Evolutionary conservation across 2,888 invertebrate species (phyloP), one percentile per base, ranked within the genome.

Genomic region (Seladonia tumulorum): DNA sequence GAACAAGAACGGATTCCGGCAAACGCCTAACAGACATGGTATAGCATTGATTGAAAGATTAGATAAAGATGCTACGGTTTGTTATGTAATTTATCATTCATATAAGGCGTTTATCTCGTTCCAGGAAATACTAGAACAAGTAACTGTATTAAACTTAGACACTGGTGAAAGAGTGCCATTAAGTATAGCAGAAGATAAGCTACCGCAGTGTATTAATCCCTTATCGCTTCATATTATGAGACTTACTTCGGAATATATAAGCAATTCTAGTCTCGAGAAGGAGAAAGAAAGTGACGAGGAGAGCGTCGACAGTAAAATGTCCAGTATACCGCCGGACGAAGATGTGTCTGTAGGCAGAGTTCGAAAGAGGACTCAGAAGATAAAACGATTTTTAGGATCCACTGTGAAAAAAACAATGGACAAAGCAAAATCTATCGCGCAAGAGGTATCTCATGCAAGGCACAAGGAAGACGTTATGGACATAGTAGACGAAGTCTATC

Each of bases 91-190:
- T 16, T 35, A 18, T 47, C 29, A 71, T 29, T 76, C 57, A 63
- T 29, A 42, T 75, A n/a, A 29, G 39, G 29, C 2, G 1, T 60
- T 25, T 42, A 57, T 79, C 35, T 66, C 82, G 45, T 90, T 93
- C 5, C 91, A 96, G 96, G 98, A 99, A 96, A 99, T 99, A 90
- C 96, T 99, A 87, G 98, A 98, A 95, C 98, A 98, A 96, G 98
- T 98, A 93, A 97, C 97, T 88, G 98, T 98, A 76, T 96, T 97
- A 93, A 98, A 98, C 95, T 95, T 98, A 83, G 98, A 98, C 94
- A 98, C 97, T 12, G 98, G 99, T 4, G 99, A 99, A 95, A 96
- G 98, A 90, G 97, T 99, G 91, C 99, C 99, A n/a, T 96, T 99
- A 84, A 99, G 98, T 94, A 97, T 98, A 92, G 99, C 99, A 2